Evolutionary conservation across 1,140 invertebrate genomes (phyloP).

Genomic region (Scaptomyza montana): DNA sequence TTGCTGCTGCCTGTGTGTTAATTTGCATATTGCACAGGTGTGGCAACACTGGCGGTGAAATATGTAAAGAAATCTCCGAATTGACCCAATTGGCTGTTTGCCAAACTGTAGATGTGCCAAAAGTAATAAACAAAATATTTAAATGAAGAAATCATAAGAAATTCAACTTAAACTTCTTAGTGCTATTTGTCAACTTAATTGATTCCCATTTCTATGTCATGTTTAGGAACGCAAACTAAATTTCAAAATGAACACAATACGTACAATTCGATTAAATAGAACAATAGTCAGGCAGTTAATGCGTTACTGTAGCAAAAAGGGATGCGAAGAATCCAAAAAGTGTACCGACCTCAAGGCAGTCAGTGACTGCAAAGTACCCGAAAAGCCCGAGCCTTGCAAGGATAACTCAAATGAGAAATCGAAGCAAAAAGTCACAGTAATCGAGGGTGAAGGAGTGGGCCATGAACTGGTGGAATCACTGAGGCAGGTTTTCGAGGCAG

Average conservation of each 20-base stretch:
- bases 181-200: background rate
- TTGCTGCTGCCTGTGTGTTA: constrained; percentile 7
- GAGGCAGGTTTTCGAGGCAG: constrained; percentile 22
- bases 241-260: constrained; percentile 59
- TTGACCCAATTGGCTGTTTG: no score
- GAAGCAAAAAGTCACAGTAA: constrained; percentile 36
- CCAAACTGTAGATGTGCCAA: no score
- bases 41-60: background rate
- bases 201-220: constrained; percentile 30
- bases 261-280: constrained; percentile 17
- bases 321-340: constrained; percentile 11
- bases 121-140: background rate
- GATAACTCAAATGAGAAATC: background rate
- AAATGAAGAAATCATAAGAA: background rate
- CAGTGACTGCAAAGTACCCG: constrained; percentile 5
- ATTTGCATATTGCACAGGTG: constrained; percentile 41
- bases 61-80: constrained; percentile 1
- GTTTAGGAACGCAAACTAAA: constrained; percentile 33
- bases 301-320: constrained; percentile 9
- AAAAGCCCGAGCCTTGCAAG: background rate
- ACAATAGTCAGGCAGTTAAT: background rate
- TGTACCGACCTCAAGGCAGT: background rate
- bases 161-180: constrained; percentile 9
- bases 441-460: constrained; percentile 61
- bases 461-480: constrained; percentile 46